phyloP scores from a whole-genome alignment of 2,888 invertebrate species.

The Hypolimnas misippus region DNA sequence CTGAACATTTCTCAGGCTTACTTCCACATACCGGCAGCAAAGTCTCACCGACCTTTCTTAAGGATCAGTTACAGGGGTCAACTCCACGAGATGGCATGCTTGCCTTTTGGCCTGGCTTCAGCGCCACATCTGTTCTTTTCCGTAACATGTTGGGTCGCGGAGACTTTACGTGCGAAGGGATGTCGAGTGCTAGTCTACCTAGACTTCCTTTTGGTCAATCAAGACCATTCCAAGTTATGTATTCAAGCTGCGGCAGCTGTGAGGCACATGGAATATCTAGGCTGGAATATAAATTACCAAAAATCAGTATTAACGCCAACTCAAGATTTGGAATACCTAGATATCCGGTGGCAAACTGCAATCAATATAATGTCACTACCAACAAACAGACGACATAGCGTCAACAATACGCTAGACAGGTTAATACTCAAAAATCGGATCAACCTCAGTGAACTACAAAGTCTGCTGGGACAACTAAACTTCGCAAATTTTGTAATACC shows the following conservation, averaged over 20 bases:
- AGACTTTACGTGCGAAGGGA: conserved; percentile 22
- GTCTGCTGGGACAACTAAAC: conserved; percentile 39
- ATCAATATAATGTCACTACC: conserved; percentile 7
- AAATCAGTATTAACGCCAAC: neutral
- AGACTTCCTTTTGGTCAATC: neutral
- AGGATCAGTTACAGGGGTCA: no score
- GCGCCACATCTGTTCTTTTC: no score
- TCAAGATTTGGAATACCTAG: conserved; percentile 33
- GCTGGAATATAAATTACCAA: neutral
- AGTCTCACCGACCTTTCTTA: no score
- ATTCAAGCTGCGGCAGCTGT: neutral
- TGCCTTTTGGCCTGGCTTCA: no score
- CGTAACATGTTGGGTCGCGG: conserved; percentile 33
- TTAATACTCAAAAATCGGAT: conserved; percentile 5
- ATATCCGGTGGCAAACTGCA: conserved; percentile 30
- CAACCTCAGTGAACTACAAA: conserved; percentile 25
- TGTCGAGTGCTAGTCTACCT: conserved; percentile 25
- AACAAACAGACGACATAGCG: conserved; percentile 4
- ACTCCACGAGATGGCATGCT: no score
- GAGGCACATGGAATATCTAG: neutral
- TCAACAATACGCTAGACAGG: conserved; percentile 3
- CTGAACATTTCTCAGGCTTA: no score
- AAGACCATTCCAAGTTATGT: no score
- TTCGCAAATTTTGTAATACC: conserved; percentile 36
- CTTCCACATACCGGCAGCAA: no score